Evolutionary conservation across 2,797 vertebrate genomes (phyloP).

Genomic region (Phataginus tetradactyla): DNA sequence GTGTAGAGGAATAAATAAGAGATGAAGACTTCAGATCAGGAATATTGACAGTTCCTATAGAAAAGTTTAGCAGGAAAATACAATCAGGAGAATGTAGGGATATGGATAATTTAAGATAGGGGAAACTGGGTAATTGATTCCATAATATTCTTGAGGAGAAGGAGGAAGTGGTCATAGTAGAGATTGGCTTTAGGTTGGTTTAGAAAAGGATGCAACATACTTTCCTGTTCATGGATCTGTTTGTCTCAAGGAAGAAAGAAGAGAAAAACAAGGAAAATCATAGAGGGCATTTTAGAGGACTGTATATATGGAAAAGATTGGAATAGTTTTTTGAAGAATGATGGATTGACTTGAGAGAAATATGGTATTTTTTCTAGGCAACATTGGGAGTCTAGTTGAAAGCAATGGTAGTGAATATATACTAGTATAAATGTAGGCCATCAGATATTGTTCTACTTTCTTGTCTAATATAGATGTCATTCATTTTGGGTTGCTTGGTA

Average conservation of each 20-base stretch:
- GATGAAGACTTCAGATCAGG: background rate
- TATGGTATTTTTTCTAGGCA: background rate
- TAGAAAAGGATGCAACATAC: background rate
- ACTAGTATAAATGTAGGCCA: background rate
- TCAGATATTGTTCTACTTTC: background rate
- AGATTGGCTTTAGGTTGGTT: background rate
- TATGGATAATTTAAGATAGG: background rate
- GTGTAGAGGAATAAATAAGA: background rate
- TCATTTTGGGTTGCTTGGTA: slow-evolving; percentile 26
- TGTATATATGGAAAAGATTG: background rate
- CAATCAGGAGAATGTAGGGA: background rate
- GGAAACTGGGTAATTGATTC: background rate
- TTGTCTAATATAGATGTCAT: background rate
- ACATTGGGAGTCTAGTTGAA: background rate
- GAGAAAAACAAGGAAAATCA: background rate
- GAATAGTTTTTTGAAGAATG: background rate
- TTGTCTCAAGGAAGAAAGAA: background rate
- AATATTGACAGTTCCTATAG: background rate
- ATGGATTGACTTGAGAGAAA: background rate
- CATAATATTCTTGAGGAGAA: background rate
- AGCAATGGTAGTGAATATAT: background rate
- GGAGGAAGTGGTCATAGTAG: background rate
- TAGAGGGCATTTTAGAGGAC: background rate
- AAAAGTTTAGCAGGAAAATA: background rate
- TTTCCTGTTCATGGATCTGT: background rate